A percentile compares a stretch with the other conserved stretches of the same genome.
phyloP scores from a whole-genome alignment of 2,113 vertebrate genomes.

The Notothenia coriiceps region DNA sequence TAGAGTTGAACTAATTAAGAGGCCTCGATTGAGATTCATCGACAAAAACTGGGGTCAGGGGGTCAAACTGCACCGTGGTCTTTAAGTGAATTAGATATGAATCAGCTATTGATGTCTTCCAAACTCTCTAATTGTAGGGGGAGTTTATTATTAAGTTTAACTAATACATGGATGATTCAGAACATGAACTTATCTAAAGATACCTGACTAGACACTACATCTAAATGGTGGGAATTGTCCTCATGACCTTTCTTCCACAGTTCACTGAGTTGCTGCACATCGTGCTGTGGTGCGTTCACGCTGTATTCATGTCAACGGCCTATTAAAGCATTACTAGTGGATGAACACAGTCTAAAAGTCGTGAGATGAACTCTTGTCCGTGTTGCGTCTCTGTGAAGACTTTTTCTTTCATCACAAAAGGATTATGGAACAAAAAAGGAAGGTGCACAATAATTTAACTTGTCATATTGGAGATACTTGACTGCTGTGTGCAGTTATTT shows the following conservation, averaged over 20 bases:
- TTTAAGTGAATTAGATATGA: slow-evolving; percentile 51
- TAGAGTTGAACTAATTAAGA: slow-evolving; percentile 62
- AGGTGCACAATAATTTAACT: neutral
- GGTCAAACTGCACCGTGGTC: slow-evolving; percentile 52
- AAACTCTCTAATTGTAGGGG: slow-evolving; percentile 11
- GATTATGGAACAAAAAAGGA: neutral
- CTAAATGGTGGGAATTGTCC: neutral
- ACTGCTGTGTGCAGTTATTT: neutral
- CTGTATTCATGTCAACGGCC: neutral
- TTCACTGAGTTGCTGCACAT: neutral
- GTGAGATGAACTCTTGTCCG: neutral
- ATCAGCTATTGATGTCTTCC: slow-evolving; percentile 60
- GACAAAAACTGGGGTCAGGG: slow-evolving; percentile 54
- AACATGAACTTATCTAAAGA: neutral
- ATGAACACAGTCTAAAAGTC: neutral
- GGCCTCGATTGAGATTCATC: slow-evolving; percentile 31
- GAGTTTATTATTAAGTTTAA: slow-evolving; percentile 12
- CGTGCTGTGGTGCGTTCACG: neutral
- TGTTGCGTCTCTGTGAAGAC: neutral
- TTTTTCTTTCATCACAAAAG: neutral
- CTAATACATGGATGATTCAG: neutral
- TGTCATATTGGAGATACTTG: neutral
- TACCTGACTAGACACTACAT: too few species aligned
- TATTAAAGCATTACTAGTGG: neutral
- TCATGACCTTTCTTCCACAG: neutral